Conservation (phyloP, 2,113 vertebrate genomes). For the Aythya baeri region DNA sequence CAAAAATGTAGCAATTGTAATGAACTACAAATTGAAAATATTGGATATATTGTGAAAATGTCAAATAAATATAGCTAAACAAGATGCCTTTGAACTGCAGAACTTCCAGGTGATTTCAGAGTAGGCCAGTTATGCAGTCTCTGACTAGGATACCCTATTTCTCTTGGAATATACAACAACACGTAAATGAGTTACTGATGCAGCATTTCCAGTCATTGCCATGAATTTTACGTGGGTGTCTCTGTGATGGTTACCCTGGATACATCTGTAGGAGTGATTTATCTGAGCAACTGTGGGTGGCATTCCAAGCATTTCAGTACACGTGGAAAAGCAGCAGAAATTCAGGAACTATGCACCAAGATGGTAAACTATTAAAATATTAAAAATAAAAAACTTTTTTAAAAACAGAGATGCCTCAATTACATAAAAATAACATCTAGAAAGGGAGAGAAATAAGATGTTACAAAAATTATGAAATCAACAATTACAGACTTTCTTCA, state of each 20-base stretch:
- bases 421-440: background rate
- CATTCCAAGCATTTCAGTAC: slow-evolving; percentile 30
- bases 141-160: background rate
- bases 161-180: background rate
- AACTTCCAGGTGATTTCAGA: background rate
- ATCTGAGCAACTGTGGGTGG: slow-evolving; percentile 10
- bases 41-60: background rate
- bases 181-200: background rate
- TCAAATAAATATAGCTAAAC: background rate
- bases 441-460: background rate
- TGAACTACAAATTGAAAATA: background rate
- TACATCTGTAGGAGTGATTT: slow-evolving; percentile 40
- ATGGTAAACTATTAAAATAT: background rate
- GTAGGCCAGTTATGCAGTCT: background rate
- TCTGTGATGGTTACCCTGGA: slow-evolving; percentile 42
- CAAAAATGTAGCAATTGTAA: background rate
- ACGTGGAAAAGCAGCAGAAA: background rate
- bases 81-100: background rate
- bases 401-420: background rate
- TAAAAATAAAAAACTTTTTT: background rate
- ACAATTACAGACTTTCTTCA: background rate
- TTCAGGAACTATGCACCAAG: background rate
- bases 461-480: background rate
- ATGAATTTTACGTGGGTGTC: background rate
- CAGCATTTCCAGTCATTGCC: background rate